Percentiles rank a stretch among this genome's conserved stretches.
Evolutionary conservation across 2,797 vertebrate genomes (phyloP).

Genomic region (Austrolebias charrua): DNA sequence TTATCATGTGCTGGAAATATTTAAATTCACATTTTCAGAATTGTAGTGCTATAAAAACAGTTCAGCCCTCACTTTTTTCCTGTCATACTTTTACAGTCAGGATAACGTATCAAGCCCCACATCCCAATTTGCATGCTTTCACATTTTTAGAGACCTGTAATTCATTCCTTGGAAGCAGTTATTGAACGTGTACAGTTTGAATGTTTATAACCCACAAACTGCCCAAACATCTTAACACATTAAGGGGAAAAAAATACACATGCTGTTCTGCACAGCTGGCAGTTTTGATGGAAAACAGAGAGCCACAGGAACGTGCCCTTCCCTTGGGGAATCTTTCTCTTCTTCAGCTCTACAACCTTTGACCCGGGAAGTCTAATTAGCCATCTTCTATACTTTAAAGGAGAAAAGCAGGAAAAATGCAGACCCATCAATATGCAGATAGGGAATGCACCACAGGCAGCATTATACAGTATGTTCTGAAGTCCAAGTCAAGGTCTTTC

Average conservation of each 20-base stretch:
- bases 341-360: constrained; percentile 60
- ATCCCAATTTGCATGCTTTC: too few species aligned
- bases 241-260: constrained; percentile 2
- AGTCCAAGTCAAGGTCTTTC: constrained; percentile 68
- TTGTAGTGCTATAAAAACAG: constrained; percentile 13
- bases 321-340: constrained; percentile 57
- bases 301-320: constrained; percentile 61
- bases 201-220: constrained; percentile 17
- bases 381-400: constrained; percentile 56
- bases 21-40: constrained; percentile 40
- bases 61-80: neutral
- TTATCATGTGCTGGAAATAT: constrained; percentile 26
- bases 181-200: constrained; percentile 18
- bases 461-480: constrained; percentile 36
- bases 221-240: constrained; percentile 5
- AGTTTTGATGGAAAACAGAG: constrained; percentile 25
- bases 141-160: neutral
- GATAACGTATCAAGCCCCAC: neutral
- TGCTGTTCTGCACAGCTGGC: constrained; percentile 23
- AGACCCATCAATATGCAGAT: constrained; percentile 73
- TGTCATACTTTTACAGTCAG: neutral
- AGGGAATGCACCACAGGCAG: constrained; percentile 54
- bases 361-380: constrained; percentile 72
- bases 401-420: constrained; percentile 66
- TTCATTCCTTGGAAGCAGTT: constrained; percentile 28